Conservation (phyloP, 2,113 vertebrate genomes). For the Salvelinus alpinus region DNA sequence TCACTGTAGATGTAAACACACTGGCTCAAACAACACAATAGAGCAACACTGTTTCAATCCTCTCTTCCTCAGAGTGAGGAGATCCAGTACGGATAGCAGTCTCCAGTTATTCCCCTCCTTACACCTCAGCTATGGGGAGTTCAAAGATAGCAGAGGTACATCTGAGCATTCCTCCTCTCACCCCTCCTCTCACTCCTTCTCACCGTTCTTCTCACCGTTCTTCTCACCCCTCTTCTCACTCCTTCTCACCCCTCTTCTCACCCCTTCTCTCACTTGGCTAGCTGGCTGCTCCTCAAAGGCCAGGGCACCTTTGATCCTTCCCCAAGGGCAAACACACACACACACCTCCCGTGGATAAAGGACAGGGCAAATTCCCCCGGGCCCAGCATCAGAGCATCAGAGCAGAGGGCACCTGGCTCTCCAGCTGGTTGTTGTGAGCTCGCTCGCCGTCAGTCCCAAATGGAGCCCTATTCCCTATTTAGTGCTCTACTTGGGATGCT, state of each 20-base stretch:
- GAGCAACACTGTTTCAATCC: no score
- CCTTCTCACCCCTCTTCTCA: neutral
- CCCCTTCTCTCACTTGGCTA: neutral
- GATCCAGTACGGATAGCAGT: no score
- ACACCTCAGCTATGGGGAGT: neutral
- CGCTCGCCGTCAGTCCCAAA: neutral
- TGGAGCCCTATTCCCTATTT: neutral
- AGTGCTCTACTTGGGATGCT: neutral
- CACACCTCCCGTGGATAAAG: neutral
- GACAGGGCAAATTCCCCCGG: constrained; percentile 1
- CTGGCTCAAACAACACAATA: no score
- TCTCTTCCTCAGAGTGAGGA: no score
- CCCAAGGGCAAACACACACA: constrained; percentile 12
- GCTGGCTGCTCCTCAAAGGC: constrained; percentile 9
- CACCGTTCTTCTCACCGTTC: neutral
- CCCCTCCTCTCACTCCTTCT: constrained; percentile 1
- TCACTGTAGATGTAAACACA: no score
- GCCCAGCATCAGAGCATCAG: constrained; percentile 5
- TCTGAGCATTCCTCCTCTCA: constrained; percentile 62
- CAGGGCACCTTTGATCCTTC: constrained; percentile 9
- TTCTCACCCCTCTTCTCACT: constrained; percentile 13
- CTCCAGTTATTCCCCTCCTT: neutral
- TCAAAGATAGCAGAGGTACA: constrained; percentile 40
- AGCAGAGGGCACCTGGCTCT: constrained; percentile 14
- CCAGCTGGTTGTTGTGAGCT: neutral